These are phyloP conservation scores for Antheraea mylitta DNA, from an alignment of 1,140 invertebrate species.

Conservation along the genomic window DNA sequence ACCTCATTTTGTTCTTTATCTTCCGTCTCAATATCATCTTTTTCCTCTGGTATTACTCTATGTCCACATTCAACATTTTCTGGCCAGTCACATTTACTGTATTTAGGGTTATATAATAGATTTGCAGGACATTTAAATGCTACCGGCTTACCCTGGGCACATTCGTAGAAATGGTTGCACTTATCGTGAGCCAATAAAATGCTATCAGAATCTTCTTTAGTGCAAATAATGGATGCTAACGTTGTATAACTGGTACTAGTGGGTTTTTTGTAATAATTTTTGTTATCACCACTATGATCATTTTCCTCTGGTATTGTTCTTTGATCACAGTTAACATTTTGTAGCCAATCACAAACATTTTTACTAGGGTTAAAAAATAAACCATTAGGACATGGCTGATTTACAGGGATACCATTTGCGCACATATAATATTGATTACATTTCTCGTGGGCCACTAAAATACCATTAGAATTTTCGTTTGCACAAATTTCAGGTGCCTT, in stretches of 20 bases:
- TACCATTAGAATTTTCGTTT: conserved; percentile 25
- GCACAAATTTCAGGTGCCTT: conserved; percentile 38
- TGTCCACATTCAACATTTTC: conserved; percentile 11
- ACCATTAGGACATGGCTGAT: conserved; percentile 55
- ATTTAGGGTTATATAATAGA: conserved; percentile 79
- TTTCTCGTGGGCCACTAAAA: conserved; percentile 10
- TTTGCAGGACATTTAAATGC: conserved; percentile 28
- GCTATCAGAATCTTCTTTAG: conserved; percentile 16
- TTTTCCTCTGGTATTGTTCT: conserved; percentile 24
- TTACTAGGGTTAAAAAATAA: conserved; percentile 79
- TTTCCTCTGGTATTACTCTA: conserved; percentile 3
- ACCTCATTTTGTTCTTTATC: not conserved
- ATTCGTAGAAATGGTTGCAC: conserved; percentile 40
- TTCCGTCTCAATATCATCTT: not conserved
- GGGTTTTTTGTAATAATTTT: conserved; percentile 1
- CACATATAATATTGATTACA: conserved; percentile 53
- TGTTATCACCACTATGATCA: conserved; percentile 2
- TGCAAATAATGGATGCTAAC: conserved; percentile 21
- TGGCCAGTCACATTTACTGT: conserved; percentile 75
- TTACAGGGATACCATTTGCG: conserved; percentile 27
- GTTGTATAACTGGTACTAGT: conserved; percentile 19
- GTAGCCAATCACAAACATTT: conserved; percentile 80
- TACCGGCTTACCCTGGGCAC: conserved; percentile 27
- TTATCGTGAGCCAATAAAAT: conserved; percentile 37
- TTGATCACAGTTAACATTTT: conserved; percentile 69